Base-by-base conservation (phyloP, 2,797 vertebrate genomes). In the Erpetoichthys calabaricus region DNA sequence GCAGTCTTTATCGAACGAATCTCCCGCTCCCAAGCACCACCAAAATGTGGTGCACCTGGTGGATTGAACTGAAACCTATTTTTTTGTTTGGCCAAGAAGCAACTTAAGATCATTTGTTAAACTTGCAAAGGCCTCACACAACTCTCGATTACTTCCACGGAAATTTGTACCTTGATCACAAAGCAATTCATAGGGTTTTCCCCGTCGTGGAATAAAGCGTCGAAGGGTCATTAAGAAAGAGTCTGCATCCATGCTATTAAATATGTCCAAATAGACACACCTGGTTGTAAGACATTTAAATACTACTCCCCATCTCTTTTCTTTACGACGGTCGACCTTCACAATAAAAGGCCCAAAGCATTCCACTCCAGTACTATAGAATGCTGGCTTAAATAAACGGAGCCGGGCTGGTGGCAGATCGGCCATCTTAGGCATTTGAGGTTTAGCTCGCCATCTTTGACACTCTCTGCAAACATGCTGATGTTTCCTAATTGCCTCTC, bases 271-370 rank as follows among this genome's bases (percentile, higher is more conserved):
- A n/a, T 59, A 7, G 1, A 59, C 55, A 3, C 47, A 51, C 3
- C 9, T 4, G 1, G 43, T 57, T 1, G 52, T 64, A n/a, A 63
- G 7, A 44, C 55, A 59, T 10, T 60, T 65, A 3, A 58, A 60
- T 1, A 60, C 2, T 4, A 65, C 25, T 3, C 61, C 59, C 51
- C 62, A 63, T n/a, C 51, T 47, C 5, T 63, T 66, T 8, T 63
- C 43, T 3, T 4, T 53, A 6, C 44, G 5, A 1, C 45, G 3
- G n/a, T 64, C 53, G 4, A 60, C n/a, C 8, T 53, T 60, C 1
- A 65, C 1, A 3, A n/a, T 42, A 8, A 42, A 62, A 1, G 54
- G 53, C 4, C 50, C 41, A 10, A 64, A 63, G 25, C 59, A 63
- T 4, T 63, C 56, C 2, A 61, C 9, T 1, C 60, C 47, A 7